These are phyloP conservation scores for Germaria angustata DNA, from an alignment of 2,888 invertebrate genomes.

Conservation along the genomic window DNA sequence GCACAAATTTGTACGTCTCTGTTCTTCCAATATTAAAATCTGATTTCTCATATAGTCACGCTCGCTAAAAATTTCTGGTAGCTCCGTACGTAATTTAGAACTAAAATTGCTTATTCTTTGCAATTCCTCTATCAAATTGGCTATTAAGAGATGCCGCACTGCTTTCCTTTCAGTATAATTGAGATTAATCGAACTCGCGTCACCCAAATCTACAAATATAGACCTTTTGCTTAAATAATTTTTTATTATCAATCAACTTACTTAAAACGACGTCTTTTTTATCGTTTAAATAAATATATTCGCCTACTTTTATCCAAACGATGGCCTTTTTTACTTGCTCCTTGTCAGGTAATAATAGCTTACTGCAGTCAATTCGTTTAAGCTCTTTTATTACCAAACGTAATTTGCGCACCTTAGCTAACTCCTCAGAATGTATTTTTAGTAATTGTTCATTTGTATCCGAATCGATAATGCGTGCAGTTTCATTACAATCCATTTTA, in stretches of 20 bases:
- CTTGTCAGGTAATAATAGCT: slow-evolving; percentile 57
- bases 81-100: slow-evolving; percentile 70
- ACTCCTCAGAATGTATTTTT: slow-evolving; percentile 70
- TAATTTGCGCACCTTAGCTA: slow-evolving; percentile 73
- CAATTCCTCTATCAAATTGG: slow-evolving; percentile 65
- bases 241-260: slow-evolving; percentile 50
- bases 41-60: neutral
- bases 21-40: slow-evolving; percentile 70
- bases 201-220: slow-evolving; percentile 45
- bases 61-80: slow-evolving; percentile 71
- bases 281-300: slow-evolving; percentile 60
- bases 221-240: too few relatives aligned
- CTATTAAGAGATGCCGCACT: slow-evolving; percentile 70
- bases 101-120: slow-evolving; percentile 71
- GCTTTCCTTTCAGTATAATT: slow-evolving; percentile 76
- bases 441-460: slow-evolving; percentile 72
- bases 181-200: slow-evolving; percentile 29
- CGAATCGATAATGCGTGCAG: slow-evolving; percentile 70
- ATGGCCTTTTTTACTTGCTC: slow-evolving; percentile 64
- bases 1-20: slow-evolving; percentile 70
- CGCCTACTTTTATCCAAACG: slow-evolving; percentile 61
- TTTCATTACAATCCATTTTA: slow-evolving; percentile 68
- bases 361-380: slow-evolving; percentile 60
- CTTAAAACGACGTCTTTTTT: slow-evolving; percentile 60
- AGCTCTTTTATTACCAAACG: slow-evolving; percentile 72